These are phyloP conservation scores for Yponomeuta malinellus DNA, from an alignment of 2,888 invertebrate species.

Conservation along the genomic window DNA sequence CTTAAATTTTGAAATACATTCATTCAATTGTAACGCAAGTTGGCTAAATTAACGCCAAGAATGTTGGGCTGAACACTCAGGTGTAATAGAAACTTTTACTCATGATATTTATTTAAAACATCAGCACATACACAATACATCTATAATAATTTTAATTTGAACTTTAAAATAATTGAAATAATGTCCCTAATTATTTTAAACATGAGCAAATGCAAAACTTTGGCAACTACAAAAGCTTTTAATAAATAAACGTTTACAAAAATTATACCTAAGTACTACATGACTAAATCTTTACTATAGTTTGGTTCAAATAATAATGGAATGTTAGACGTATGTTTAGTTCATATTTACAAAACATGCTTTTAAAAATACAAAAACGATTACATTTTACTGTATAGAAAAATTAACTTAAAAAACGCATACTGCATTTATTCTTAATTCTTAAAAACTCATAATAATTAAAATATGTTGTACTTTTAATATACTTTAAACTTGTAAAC, in stretches of 20 bases:
- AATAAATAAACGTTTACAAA: neutral
- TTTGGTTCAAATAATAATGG: neutral
- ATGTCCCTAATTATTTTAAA: neutral
- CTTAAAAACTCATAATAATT: neutral
- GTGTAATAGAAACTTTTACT: neutral
- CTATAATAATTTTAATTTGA: neutral
- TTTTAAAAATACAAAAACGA: neutral
- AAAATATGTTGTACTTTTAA: neutral
- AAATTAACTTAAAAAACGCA: neutral
- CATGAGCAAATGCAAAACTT: neutral
- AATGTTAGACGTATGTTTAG: neutral
- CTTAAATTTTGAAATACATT: too few species aligned
- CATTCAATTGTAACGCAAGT: too few species aligned
- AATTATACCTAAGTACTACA: neutral
- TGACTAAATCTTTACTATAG: neutral
- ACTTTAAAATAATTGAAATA: neutral
- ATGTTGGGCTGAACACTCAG: neutral
- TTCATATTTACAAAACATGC: neutral
- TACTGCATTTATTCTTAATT: neutral
- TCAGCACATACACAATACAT: neutral
- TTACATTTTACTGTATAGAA: neutral
- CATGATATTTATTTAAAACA: neutral
- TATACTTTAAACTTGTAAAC: neutral
- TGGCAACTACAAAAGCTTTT: neutral
- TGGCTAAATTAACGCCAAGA: too few species aligned